Evolutionary conservation across 2,888 invertebrate genomes (phyloP), one percentile per base, ranked within the genome.

Genomic region (Zygogramma bicolorata): DNA sequence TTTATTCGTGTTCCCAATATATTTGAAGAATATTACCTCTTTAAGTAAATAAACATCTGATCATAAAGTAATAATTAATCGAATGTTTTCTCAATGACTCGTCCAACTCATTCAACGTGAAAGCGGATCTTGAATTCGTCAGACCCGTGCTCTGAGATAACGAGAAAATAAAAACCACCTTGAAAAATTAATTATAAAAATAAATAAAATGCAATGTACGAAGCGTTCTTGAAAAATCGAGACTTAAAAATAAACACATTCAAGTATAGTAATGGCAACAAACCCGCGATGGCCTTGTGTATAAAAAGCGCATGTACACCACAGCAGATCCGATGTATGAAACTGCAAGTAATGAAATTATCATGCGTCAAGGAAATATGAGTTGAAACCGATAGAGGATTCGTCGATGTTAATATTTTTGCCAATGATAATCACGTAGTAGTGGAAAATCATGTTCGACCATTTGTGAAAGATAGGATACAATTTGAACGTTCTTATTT

Each of bases 241-340:
- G 83, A 83, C 81, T 77, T 83, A 82, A 83, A 82, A 83, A 83
- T 82, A 82, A 82, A 83, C 77, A 75, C 77, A 77, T 77, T 76
- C 79, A 78, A 80, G 79, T 79, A 76, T 74, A 78, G 76, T 78
- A 81, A 81, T 81, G 82, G 76, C 82, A 82, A 77, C 76, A 76
- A 77, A 77, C 77, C 69, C 73, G 73, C 76, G 66, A 73, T 81
- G 83, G 79, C 84, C 84, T 84, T 84, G 83, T 78, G 75, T 77
- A 80, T 81, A 82, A 82, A 82, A 81, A 81, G 82, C 80, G 78
- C 77, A 74, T 79, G 77, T 74, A 74, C 72, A n/a, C n/a, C n/a
- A 68, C 76, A 72, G 68, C 68, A 58, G 70, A 76, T 70, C 71
- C 70, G 73, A 76, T 76, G 66, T 74, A 76, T 74, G 71, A 70